phyloP scores from a whole-genome alignment of 2,888 invertebrate species.

The Hecatera dysodea region DNA sequence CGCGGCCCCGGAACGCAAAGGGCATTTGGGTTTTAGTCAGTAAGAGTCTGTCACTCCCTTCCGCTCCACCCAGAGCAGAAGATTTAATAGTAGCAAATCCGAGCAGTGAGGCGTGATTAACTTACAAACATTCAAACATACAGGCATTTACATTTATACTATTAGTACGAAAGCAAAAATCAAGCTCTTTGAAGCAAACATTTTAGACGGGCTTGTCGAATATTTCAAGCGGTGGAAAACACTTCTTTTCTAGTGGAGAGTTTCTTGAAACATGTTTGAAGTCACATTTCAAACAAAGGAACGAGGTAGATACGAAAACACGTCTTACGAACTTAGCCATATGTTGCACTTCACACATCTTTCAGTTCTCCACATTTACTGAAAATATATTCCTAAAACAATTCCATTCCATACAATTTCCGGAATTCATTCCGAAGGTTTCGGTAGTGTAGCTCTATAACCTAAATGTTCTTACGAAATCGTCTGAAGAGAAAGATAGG shows the following conservation, averaged over 20 bases:
- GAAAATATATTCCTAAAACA: not conserved
- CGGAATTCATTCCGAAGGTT: not conserved
- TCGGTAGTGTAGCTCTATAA: not conserved
- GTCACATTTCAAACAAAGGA: not conserved
- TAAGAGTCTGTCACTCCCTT: too few species aligned
- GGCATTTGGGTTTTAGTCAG: too few species aligned
- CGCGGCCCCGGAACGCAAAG: too few species aligned
- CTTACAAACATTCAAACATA: not conserved
- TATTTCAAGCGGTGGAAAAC: not conserved
- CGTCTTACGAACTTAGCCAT: not conserved
- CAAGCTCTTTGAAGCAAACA: not conserved
- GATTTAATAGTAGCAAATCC: not conserved
- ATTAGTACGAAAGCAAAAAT: not conserved
- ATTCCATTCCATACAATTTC: too few species aligned
- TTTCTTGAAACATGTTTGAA: not conserved
- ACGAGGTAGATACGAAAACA: not conserved
- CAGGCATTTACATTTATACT: not conserved
- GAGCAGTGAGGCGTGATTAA: not conserved
- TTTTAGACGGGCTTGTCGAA: not conserved
- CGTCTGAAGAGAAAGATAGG: not conserved
- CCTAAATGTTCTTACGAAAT: not conserved
- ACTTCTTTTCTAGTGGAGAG: not conserved
- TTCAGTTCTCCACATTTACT: slow-evolving; percentile 4
- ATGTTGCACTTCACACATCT: slow-evolving; percentile 2
- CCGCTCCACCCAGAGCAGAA: not conserved